These are phyloP conservation scores for Cheilosia urbana DNA, from an alignment of 2,888 invertebrate genomes.

Conservation along the genomic window DNA sequence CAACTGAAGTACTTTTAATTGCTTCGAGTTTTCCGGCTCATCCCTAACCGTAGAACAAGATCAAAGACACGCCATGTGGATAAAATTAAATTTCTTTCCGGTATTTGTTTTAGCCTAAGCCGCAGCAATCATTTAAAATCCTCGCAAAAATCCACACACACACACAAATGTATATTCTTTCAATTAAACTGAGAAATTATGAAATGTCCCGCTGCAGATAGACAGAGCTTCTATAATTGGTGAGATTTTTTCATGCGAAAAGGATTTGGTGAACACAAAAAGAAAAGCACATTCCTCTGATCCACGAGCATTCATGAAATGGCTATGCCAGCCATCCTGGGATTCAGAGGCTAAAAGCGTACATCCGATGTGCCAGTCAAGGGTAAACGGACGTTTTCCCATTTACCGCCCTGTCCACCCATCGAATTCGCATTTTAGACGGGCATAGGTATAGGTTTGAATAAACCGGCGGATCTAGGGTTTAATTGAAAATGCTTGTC, in stretches of 20 bases:
- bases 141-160: slow-evolving; percentile 35
- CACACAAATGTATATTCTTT: slow-evolving; percentile 29
- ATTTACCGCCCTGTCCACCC: too few relatives aligned
- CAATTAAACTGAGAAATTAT: slow-evolving; percentile 44
- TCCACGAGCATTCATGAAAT: slow-evolving; percentile 3
- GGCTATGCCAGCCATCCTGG: slow-evolving; percentile 21
- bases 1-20: slow-evolving; percentile 50
- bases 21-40: slow-evolving; percentile 46
- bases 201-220: background rate
- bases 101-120: slow-evolving; percentile 34
- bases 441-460: slow-evolving; percentile 14
- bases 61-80: slow-evolving; percentile 51
- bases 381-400: slow-evolving; percentile 24
- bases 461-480: slow-evolving; percentile 20
- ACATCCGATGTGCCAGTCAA: slow-evolving; percentile 32
- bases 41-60: slow-evolving; percentile 15
- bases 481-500: slow-evolving; percentile 64
- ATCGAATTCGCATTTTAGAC: slow-evolving; percentile 33
- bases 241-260: slow-evolving; percentile 21
- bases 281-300: background rate
- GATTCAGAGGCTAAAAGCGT: slow-evolving; percentile 9
- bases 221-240: slow-evolving; percentile 32
- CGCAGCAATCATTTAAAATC: background rate
- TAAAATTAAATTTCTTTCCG: slow-evolving; percentile 28
- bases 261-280: slow-evolving; percentile 26